Evolutionary conservation across 1,140 invertebrate genomes (phyloP).

Genomic region (Dreissena rostriformis): DNA sequence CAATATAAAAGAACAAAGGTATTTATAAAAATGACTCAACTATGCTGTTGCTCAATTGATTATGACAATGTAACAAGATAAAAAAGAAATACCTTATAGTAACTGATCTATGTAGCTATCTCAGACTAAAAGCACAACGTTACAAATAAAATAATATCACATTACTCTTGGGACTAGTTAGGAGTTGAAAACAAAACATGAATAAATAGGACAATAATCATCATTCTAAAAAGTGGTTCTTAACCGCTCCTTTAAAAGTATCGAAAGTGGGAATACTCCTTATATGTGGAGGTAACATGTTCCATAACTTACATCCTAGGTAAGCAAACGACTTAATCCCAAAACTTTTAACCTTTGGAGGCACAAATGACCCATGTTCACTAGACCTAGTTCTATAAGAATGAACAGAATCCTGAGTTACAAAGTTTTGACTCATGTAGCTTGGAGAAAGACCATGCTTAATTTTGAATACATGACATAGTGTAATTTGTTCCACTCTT

Average conservation of each 20-base stretch:
- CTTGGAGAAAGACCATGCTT: background rate
- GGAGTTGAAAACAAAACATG: too few relatives aligned
- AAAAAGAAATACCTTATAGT: too few relatives aligned
- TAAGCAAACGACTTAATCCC: conserved; percentile 25
- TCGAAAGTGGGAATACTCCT: background rate
- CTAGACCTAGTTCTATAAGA: conserved; percentile 13
- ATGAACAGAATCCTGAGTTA: conserved; percentile 8
- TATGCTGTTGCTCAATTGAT: too few relatives aligned
- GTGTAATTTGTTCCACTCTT: conserved; percentile 16
- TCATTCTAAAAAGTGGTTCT: background rate
- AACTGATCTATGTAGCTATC: too few relatives aligned
- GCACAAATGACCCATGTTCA: background rate
- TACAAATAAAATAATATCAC: too few relatives aligned
- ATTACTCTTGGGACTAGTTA: too few relatives aligned
- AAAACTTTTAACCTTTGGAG: conserved; percentile 11
- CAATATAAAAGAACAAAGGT: too few relatives aligned
- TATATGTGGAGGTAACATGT: conserved; percentile 9
- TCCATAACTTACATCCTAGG: conserved; percentile 17
- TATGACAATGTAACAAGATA: too few relatives aligned
- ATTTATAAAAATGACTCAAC: too few relatives aligned
- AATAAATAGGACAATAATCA: too few relatives aligned
- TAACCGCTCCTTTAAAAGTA: background rate
- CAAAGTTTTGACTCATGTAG: conserved; percentile 31
- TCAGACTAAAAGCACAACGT: too few relatives aligned
- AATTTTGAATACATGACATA: conserved; percentile 37